A percentile compares a stretch with the other conserved stretches of the same genome.
Evolutionary conservation across 2,113 vertebrate species (phyloP).

Genomic region (Okapia johnstoni): DNA sequence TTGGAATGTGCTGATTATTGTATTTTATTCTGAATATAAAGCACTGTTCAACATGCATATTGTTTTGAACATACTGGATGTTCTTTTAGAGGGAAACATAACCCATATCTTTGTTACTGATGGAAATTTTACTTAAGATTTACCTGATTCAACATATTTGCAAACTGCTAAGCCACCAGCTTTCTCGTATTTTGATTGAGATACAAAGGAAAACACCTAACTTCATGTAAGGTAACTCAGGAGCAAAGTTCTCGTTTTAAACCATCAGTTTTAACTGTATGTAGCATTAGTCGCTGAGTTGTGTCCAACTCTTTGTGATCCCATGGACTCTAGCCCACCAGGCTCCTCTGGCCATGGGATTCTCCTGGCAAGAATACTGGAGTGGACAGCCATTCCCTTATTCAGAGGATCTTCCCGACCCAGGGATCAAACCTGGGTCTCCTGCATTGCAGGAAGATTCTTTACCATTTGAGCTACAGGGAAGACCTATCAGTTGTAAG

Average conservation of each 20-base stretch:
- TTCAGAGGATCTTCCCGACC: not conserved
- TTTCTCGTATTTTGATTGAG: not conserved
- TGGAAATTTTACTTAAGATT: not conserved
- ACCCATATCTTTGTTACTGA: not conserved
- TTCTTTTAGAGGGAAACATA: constrained; percentile 8
- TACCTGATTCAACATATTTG: not conserved
- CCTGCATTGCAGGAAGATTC: not conserved
- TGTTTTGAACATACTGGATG: not conserved
- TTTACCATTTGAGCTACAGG: not conserved
- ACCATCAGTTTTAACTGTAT: not conserved
- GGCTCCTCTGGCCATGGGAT: not conserved
- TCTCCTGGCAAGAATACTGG: not conserved
- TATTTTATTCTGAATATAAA: not conserved
- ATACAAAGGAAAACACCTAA: not conserved
- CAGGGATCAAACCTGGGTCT: not conserved
- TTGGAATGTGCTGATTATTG: not conserved
- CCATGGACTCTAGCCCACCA: not conserved
- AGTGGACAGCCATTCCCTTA: not conserved
- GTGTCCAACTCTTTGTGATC: not conserved
- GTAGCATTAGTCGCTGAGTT: not conserved
- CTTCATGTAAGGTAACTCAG: not conserved
- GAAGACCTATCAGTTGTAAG: not conserved
- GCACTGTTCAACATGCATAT: not conserved
- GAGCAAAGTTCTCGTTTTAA: constrained; percentile 26
- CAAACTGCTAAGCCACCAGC: not conserved